These are phyloP conservation scores for Phenacoccus solenopsis DNA, from an alignment of 1,140 invertebrate species.

Conservation along the genomic window DNA sequence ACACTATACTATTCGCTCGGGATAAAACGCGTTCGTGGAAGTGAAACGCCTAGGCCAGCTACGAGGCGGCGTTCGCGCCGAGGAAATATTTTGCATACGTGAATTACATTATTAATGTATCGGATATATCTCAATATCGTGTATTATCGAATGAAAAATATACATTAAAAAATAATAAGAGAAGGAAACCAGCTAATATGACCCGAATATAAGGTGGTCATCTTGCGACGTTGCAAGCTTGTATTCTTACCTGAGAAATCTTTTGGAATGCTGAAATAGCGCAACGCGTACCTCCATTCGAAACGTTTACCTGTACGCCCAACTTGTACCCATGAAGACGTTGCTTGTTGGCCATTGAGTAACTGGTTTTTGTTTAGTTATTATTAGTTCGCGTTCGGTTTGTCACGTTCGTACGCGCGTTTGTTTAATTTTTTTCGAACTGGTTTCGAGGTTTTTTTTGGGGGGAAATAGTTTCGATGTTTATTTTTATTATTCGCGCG, in stretches of 20 bases:
- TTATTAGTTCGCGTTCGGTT: background rate
- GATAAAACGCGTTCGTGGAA: background rate
- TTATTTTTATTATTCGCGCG: background rate
- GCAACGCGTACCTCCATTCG: no score
- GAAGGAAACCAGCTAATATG: constrained; percentile 8
- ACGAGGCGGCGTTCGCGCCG: background rate
- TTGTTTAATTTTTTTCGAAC: background rate
- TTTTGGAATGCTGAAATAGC: constrained; percentile 15
- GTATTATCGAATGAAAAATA: background rate
- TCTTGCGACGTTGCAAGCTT: constrained; percentile 14
- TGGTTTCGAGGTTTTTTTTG: background rate
- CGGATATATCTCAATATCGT: background rate
- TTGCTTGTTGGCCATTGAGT: background rate
- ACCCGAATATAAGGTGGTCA: constrained; percentile 12
- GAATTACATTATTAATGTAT: background rate
- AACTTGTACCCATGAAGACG: no score
- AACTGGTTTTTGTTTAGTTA: constrained; percentile 1
- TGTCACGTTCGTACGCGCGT: background rate
- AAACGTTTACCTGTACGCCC: background rate
- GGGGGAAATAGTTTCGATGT: no score
- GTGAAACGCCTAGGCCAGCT: background rate
- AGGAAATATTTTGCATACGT: constrained; percentile 2
- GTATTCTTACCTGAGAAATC: background rate
- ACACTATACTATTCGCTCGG: no score
- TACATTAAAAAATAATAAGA: background rate